phyloP scores from a whole-genome alignment of 2,797 vertebrate species.

The Anguilla anguilla region DNA sequence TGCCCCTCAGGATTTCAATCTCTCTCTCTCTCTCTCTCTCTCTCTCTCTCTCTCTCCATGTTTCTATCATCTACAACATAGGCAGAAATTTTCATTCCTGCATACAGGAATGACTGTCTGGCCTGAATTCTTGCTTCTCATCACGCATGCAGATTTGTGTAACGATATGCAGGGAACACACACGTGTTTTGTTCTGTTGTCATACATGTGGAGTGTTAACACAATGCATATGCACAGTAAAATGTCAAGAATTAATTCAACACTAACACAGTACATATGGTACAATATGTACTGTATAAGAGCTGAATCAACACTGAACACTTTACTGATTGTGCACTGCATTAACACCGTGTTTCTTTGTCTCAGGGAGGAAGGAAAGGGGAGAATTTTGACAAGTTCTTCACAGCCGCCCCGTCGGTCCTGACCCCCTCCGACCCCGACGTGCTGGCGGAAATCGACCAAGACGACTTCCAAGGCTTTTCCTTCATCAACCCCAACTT shows the following conservation, averaged over 20 bases:
- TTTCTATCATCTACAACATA: background rate
- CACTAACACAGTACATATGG: too few relatives aligned
- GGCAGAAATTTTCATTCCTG: background rate
- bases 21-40: background rate
- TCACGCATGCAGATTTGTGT: conserved; percentile 64
- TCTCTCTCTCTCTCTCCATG: conserved; percentile 3
- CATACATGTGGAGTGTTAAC: background rate
- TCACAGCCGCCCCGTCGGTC: conserved; percentile 80
- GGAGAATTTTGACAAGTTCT: conserved; percentile 92
- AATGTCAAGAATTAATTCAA: too few relatives aligned
- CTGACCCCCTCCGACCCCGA: conserved; percentile 89
- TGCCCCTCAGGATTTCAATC: conserved; percentile 44
- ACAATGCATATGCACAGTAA: too few relatives aligned
- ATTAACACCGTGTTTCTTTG: conserved; percentile 30
- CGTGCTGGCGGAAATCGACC: conserved; percentile 84
- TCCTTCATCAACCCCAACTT: conserved; percentile 84
- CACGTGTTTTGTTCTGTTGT: background rate
- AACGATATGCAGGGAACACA: conserved; percentile 54
- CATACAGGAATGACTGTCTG: conserved; percentile 43
- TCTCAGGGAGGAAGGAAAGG: conserved; percentile 83
- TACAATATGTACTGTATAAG: too few relatives aligned
- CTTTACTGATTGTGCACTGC: background rate
- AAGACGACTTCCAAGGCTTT: conserved; percentile 87
- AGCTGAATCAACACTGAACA: too few relatives aligned
- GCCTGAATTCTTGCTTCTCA: conserved; percentile 46